Base-by-base conservation (phyloP, 2,888 invertebrate genomes). In the Ptychoptera albimana region DNA sequence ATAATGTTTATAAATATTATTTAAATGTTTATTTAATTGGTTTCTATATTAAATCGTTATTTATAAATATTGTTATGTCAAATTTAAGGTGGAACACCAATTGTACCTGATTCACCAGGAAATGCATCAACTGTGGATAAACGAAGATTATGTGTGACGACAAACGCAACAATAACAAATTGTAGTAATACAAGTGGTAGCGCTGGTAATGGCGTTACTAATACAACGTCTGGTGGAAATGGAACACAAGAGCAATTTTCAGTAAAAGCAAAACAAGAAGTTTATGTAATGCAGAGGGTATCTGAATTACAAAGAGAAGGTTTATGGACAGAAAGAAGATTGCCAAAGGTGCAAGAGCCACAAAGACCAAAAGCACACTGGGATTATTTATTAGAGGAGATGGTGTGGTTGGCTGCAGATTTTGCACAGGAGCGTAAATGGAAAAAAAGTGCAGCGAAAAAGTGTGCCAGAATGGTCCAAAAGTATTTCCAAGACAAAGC, bases 371-470 rank as follows among this genome's bases (percentile, higher is more conserved):
- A 96, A 69, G 83, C 89, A 29, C 97, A 98, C 66, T 97, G 97
- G 96, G 98, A 98, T 67, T 97, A 93, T 66, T 70, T 98, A 50
- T 70, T 99, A 37, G 97, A 98, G 66, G 98, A 98, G 69, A 94
- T 96, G 92, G 84, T 85, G 35, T 98, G 98, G 98, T 72, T 99
- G 52, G 89, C 94, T 34, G 86, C 91, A 35, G 97, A 98, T 68
- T 98, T 98, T 68, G 87, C 87, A 29, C 89, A 93, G 63, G 98
- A 99, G 66, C 75, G 96, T 50, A 94, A 93, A 63, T 94, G 93
- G 92, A 98, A 98, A 60, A 91, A 91, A 63, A 84, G 87, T 47
- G 88, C 91, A 6, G 92, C 94, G 1, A 87, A 87, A 60, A 93
- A 79, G 71, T 89, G 89, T 61, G 86, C 89, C 15, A 75, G 83